These are phyloP conservation scores for Protaetia brevitarsis DNA, from an alignment of 1,140 invertebrate genomes.

Conservation along the genomic window DNA sequence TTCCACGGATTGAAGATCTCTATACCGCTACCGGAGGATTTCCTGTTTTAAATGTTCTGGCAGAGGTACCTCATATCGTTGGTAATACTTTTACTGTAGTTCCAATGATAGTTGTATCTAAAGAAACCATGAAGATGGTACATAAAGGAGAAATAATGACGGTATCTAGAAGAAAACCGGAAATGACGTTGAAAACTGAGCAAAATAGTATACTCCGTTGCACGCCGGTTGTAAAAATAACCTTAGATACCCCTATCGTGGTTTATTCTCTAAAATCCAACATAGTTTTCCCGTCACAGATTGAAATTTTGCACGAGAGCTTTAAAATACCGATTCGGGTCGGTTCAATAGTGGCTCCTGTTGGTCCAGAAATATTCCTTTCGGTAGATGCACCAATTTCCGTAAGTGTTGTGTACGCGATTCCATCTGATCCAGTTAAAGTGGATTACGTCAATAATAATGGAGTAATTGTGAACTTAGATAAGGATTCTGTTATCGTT, in stretches of 20 bases:
- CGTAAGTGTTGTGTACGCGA: slow-evolving; percentile 40
- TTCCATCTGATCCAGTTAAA: slow-evolving; percentile 41
- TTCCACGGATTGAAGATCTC: background rate
- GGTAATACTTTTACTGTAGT: slow-evolving; percentile 38
- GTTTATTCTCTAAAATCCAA: slow-evolving; percentile 36
- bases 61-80: slow-evolving; percentile 39
- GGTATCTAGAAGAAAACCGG: slow-evolving; percentile 28
- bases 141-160: slow-evolving; percentile 6
- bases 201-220: slow-evolving; percentile 34
- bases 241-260: slow-evolving; percentile 38
- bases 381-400: slow-evolving; percentile 36
- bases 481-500: slow-evolving; percentile 33
- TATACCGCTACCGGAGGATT: slow-evolving; percentile 8
- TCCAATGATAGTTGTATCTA: slow-evolving; percentile 32
- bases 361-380: slow-evolving; percentile 34
- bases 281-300: slow-evolving; percentile 42
- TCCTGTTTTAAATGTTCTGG: slow-evolving; percentile 38
- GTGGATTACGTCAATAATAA: slow-evolving; percentile 38
- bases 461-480: slow-evolving; percentile 32
- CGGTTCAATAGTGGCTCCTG: slow-evolving; percentile 43
- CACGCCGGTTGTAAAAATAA: slow-evolving; percentile 42
- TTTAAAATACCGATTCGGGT: slow-evolving; percentile 38
- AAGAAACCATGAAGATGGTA: background rate
- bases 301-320: slow-evolving; percentile 38
- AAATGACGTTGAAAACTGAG: slow-evolving; percentile 37